phyloP scores from a whole-genome alignment of 2,113 vertebrate species.

The human region DNA sequence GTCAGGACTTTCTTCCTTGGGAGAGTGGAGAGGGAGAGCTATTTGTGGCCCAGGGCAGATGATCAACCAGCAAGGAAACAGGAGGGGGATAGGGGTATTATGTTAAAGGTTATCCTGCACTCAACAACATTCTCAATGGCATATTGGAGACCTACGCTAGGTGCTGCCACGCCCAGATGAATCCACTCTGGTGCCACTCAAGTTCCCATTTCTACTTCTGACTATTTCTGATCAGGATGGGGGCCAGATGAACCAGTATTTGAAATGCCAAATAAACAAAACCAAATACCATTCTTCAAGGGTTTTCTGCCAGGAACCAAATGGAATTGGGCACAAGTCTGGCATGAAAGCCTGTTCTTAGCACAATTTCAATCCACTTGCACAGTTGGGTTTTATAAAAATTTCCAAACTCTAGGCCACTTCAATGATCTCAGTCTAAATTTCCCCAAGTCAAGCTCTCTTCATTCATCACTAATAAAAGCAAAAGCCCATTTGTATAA shows the following conservation, averaged over 20 bases:
- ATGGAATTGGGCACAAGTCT: neutral
- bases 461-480: neutral
- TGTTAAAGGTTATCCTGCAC: too few species aligned
- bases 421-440: neutral
- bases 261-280: conserved; percentile 44
- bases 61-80: too few species aligned
- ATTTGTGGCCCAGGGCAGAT: rapidly evolving
- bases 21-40: rapidly evolving
- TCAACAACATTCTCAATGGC: rapidly evolving
- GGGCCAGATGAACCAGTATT: neutral
- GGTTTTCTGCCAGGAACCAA: neutral
- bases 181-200: neutral
- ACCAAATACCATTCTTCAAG: neutral
- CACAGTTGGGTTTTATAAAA: neutral
- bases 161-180: rapidly evolving
- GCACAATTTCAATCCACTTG: neutral
- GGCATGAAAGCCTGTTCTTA: neutral
- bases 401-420: neutral
- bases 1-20: neutral
- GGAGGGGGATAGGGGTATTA: rapidly evolving
- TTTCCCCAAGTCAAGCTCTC: neutral
- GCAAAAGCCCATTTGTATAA: neutral
- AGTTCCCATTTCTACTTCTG: neutral
- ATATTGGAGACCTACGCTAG: too few species aligned
- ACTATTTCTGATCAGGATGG: neutral